Percentiles rank a stretch among this genome's conserved stretches.
Evolutionary conservation across 2,113 vertebrate species (phyloP).

Genomic region (Telmatochromis brachygnathus): DNA sequence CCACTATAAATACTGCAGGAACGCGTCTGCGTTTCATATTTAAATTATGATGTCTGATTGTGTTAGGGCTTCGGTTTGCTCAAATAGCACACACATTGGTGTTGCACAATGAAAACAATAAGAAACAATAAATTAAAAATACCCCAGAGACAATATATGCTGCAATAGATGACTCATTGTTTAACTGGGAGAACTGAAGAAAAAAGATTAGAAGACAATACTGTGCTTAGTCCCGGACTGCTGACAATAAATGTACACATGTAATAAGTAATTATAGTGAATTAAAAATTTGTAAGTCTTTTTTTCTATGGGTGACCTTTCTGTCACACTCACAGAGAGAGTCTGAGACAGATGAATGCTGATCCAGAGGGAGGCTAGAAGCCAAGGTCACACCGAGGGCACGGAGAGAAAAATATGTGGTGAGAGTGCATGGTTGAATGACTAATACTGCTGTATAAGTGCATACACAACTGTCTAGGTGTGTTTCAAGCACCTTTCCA

Average conservation of each 20-base stretch:
- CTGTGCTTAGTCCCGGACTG: neutral
- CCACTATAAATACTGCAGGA: neutral
- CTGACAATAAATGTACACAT: neutral
- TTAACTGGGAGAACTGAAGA: neutral
- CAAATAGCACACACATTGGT: neutral
- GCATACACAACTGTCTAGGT: neutral
- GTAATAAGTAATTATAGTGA: neutral
- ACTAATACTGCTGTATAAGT: neutral
- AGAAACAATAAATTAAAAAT: neutral
- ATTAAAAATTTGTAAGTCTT: neutral
- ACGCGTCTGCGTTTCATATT: rapidly evolving
- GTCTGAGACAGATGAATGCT: neutral
- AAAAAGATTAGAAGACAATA: neutral
- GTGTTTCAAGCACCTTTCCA: neutral
- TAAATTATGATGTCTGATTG: neutral
- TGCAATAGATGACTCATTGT: neutral
- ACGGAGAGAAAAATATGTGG: neutral
- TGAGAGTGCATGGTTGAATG: slow-evolving; percentile 3
- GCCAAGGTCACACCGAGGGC: slow-evolving; percentile 9
- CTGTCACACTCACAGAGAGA: neutral
- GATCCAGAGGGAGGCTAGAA: neutral
- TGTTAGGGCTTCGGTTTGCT: neutral
- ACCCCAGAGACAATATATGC: neutral
- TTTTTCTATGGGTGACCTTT: neutral
- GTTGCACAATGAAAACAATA: neutral